Evolutionary conservation across 2,888 invertebrate genomes (phyloP).

Genomic region (Linyphia triangularis): DNA sequence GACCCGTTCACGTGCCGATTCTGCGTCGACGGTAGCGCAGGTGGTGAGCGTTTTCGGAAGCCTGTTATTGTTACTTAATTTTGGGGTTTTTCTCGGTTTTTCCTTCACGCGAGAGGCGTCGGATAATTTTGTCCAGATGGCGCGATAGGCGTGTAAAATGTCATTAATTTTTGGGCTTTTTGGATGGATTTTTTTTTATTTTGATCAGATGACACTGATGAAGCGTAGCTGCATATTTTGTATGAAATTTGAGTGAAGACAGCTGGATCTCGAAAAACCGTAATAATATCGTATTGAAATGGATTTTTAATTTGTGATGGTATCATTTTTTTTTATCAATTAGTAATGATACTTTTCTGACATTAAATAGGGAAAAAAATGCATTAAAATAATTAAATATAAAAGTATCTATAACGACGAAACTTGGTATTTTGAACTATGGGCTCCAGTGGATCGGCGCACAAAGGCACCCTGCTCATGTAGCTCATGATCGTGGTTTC

Average conservation of each 20-base stretch:
- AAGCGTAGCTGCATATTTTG: neutral
- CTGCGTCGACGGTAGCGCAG: conserved; percentile 39
- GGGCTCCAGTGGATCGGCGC: no score
- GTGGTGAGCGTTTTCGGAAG: conserved; percentile 48
- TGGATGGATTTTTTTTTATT: neutral
- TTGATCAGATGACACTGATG: conserved; percentile 1
- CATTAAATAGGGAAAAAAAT: no score
- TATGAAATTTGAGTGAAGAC: neutral
- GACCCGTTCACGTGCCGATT: conserved; percentile 18
- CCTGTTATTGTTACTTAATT: conserved; percentile 23
- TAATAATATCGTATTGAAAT: neutral
- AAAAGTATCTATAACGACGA: neutral
- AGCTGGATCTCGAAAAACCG: neutral
- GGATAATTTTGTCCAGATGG: conserved; percentile 9
- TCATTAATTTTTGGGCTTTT: conserved; percentile 40
- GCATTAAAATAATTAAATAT: neutral
- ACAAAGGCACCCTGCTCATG: no score
- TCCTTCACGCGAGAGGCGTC: neutral
- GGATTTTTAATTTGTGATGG: neutral
- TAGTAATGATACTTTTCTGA: neutral
- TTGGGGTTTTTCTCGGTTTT: conserved; percentile 18
- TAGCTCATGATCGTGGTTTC: no score
- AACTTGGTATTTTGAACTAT: neutral
- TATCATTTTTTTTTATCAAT: no score
- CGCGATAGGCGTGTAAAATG: conserved; percentile 15